Evolutionary conservation across 2,888 invertebrate species (phyloP).

Genomic region (Keiferia lycopersicella): DNA sequence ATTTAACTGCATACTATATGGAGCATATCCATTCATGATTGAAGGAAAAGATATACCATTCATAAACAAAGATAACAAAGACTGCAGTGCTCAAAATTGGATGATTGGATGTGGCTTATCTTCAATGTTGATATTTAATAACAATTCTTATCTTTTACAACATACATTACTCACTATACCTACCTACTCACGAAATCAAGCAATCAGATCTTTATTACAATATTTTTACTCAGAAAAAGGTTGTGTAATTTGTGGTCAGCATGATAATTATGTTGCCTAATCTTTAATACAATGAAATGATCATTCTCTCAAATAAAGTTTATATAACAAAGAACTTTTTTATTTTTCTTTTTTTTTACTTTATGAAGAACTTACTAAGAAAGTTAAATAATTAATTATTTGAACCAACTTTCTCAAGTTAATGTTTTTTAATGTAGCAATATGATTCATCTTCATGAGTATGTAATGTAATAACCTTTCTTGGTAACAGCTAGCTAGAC

Average conservation of each 20-base stretch:
- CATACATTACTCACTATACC: not conserved
- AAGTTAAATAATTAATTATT: no score
- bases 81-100: not conserved
- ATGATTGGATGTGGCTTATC: not conserved
- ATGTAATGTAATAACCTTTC: no score
- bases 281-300: no score
- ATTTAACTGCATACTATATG: not conserved
- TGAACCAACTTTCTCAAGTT: no score
- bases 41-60: not conserved
- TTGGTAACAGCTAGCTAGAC: no score
- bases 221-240: not conserved
- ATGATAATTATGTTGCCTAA: not conserved
- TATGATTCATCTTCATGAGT: no score
- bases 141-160: constrained; percentile 11
- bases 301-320: not conserved
- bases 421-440: no score
- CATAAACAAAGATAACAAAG: not conserved
- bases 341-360: no score
- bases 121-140: not conserved
- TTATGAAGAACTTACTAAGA: not conserved
- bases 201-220: not conserved
- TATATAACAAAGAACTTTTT: no score
- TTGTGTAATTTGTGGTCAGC: not conserved
- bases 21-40: not conserved
- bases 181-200: not conserved